Evolutionary conservation across 2,888 invertebrate genomes (phyloP).

Genomic region (Rhagonycha fulva): DNA sequence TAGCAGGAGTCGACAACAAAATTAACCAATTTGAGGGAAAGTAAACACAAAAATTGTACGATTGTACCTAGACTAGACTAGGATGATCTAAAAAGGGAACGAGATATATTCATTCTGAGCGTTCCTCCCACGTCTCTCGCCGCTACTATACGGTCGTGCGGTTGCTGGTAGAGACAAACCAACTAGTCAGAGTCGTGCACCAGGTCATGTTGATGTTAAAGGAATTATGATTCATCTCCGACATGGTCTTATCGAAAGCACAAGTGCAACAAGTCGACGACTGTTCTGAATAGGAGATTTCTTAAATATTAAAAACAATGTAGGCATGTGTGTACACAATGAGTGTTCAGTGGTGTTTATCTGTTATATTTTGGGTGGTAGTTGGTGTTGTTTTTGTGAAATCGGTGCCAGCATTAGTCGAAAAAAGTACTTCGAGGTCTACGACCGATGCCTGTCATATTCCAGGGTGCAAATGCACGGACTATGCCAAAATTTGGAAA

Average conservation of each 20-base stretch:
- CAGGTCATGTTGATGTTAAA: not conserved
- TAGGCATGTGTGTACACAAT: constrained; percentile 36
- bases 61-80: not conserved
- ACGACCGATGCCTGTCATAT: constrained; percentile 59
- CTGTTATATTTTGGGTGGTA: constrained; percentile 31
- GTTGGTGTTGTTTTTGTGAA: constrained; percentile 29
- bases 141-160: constrained; percentile 4
- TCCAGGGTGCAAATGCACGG: constrained; percentile 64
- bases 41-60: not conserved
- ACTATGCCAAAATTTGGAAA: constrained; percentile 62
- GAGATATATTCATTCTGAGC: constrained; percentile 25
- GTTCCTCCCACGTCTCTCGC: constrained; percentile 26
- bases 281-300: constrained; percentile 12
- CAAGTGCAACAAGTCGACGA: constrained; percentile 15
- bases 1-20: not conserved
- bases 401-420: constrained; percentile 18
- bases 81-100: constrained; percentile 27
- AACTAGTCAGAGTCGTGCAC: constrained; percentile 10
- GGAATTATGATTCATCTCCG: constrained; percentile 42
- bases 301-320: constrained; percentile 16
- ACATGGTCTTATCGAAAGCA: constrained; percentile 44
- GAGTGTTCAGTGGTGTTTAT: constrained; percentile 36
- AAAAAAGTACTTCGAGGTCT: constrained; percentile 28
- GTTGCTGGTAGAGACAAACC: constrained; percentile 12
- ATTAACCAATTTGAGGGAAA: not conserved